Base-by-base conservation (phyloP, 2,888 invertebrate genomes). In the Hydrotaea cyrtoneurina region DNA sequence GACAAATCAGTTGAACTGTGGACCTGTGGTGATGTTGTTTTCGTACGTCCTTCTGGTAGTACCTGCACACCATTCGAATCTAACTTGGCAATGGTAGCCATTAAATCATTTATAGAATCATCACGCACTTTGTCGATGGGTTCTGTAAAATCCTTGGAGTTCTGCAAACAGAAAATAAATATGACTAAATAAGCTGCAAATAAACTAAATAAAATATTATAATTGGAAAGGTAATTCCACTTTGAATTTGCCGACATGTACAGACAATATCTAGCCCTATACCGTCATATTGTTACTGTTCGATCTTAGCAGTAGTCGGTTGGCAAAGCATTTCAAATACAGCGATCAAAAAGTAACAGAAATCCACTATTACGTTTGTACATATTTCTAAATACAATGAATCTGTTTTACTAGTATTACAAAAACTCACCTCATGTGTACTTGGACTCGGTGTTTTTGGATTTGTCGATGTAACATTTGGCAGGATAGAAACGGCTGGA, bases 1-100 rank as follows among this genome's bases (percentile, higher is more conserved):
- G 92, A 93, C 88, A 94, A 94, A 90, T 95, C 95, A 11, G 96
- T 96, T 62, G 95, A 95, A 90, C 96, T 96, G 91, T 96, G 96
- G 86, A 96, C 96, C 92, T 94, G 95, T 11, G 95, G 95, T 57
- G 95, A 95, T 78, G 94, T 93, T 78, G 94, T 93, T 89, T 92
- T 93, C 76, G 92, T 92, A 78, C 92, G 90, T 23, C 92, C 92
- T 82, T 95, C 95, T 0, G 95, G 95, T 87, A 95, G 92, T 31
- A 95, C 95, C 90, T 96, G 95, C 84, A 97, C 97, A 59, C 97
- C 97, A 92, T 97, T 97, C 26, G 96, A 96, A 93, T 97, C 97
- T 89, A 97, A 93, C 93, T 97, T 96, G 86, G 97, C 97, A 91
- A 97, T 97, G 82, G 97, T 97, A 81, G 96, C 96, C 95, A 97